A percentile compares a stretch with the other conserved stretches of the same genome.
Conservation (phyloP, 2,888 invertebrate genomes). For the Apodemia duryi region DNA sequence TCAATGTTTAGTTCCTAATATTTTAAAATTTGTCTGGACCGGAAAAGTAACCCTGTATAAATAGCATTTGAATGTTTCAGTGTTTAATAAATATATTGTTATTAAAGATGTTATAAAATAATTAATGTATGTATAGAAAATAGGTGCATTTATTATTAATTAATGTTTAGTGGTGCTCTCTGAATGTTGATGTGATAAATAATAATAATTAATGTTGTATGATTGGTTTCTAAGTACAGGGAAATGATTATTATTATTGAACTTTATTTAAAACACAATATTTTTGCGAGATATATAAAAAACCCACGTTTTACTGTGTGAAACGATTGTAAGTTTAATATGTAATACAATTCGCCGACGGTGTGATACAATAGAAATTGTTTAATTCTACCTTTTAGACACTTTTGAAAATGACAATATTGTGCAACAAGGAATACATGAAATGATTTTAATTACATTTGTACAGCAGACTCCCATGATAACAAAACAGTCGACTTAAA, state of each 20-base stretch:
- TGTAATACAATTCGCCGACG: neutral
- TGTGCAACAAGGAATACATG: no score
- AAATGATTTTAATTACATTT: no score
- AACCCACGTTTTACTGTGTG: neutral
- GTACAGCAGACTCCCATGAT: no score
- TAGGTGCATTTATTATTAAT: neutral
- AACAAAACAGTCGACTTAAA: no score
- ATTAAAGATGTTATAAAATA: no score
- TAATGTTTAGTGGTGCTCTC: neutral
- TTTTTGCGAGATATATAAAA: neutral
- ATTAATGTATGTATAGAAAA: no score
- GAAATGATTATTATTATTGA: neutral
- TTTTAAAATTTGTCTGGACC: no score
- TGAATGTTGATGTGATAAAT: neutral
- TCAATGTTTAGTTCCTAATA: no score
- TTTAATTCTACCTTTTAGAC: neutral
- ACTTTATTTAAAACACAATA: neutral
- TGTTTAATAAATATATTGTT: no score
- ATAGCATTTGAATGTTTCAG: no score
- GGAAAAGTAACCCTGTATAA: no score
- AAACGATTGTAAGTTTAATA: neutral
- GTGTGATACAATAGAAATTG: neutral
- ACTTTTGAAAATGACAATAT: no score
- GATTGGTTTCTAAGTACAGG: neutral
- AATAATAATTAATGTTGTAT: neutral